Evolutionary conservation across 2,797 vertebrate species (phyloP), one percentile per base, ranked within the genome.

Genomic region (Gymnoscopelus microlampas): DNA sequence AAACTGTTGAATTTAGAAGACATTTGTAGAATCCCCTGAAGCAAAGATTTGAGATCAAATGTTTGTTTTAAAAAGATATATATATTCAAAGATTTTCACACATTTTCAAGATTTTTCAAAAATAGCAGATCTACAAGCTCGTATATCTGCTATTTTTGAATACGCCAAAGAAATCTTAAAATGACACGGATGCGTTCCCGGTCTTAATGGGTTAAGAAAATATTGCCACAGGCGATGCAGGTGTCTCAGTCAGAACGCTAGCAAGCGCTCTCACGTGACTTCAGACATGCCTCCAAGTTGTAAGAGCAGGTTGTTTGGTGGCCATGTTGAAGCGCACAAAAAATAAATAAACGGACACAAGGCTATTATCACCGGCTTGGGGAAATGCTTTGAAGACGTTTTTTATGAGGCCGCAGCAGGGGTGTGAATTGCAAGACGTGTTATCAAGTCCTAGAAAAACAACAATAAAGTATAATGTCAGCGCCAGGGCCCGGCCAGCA

Each of bases 321-420:
- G 39, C 26, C 55, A 47, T 60, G 53, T 73, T 74, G 50, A 77
- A 83, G 72, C 67, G 71, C 11, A 60, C 63, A 53, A 63, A 77
- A 19, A 76, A 88, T 59, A 66, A 79, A 44, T 74, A 87, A 85
- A 7, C 2, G 44, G 49, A 70, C 54, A 70, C 54, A 26, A 77
- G 58, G 76, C 73, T 82, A 71, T 85, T 77, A 84, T 79, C 81
- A 74, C 64, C 66, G 53, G n/a, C 50, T 26, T n/a, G 9, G 0
- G 61, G 60, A 75, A 81, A 72, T n/a, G n/a, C 76, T 77, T 87
- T 76, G 73, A 80, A 76, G 56, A 73, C 8, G 11, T 85, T 76
- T 81, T 85, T 76, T 81, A 81, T 44, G 60, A 81, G 79, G 74
- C 70, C 32, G 47, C 83, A 77, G 57, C 39, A 6, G 66, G 68